Percentiles rank a stretch among this genome's conserved stretches.
Conservation (phyloP, 1,140 invertebrate genomes). For the Zaprionus davidi region DNA sequence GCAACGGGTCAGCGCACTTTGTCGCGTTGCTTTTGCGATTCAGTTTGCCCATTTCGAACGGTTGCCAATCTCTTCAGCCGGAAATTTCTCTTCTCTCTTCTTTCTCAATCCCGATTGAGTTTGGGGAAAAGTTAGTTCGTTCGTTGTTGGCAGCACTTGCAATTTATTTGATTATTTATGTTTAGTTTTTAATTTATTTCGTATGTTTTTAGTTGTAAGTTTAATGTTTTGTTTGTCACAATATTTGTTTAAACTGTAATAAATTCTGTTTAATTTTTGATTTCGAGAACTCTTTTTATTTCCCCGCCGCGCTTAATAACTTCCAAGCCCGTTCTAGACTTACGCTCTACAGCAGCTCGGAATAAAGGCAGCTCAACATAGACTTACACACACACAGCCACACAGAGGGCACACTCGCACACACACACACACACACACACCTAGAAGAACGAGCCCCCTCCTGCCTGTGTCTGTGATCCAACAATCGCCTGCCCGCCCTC, state of each 20-base stretch:
- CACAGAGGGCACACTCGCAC: constrained; percentile 4
- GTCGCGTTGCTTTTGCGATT: constrained; percentile 1
- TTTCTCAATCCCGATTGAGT: constrained; percentile 11
- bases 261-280: constrained; percentile 24
- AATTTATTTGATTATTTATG: constrained; percentile 35
- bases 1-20: constrained; percentile 5
- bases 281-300: constrained; percentile 24
- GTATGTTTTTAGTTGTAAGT: constrained; percentile 23
- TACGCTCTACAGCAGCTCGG: constrained; percentile 49
- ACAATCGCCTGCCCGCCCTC: neutral
- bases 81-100: constrained; percentile 1
- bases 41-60: neutral
- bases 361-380: constrained; percentile 22
- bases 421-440: constrained; percentile 9
- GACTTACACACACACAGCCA: constrained; percentile 5
- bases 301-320: constrained; percentile 72
- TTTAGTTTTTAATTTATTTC: constrained; percentile 36
- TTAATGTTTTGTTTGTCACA: constrained; percentile 9
- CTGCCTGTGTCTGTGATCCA: constrained; percentile 1
- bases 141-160: constrained; percentile 43
- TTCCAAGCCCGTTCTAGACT: constrained; percentile 61
- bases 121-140: constrained; percentile 13
- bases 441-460: constrained; percentile 1
- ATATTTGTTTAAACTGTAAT: constrained; percentile 1
- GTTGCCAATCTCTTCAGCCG: constrained; percentile 25